Evolutionary conservation across 2,113 vertebrate species (phyloP).

Genomic region (Psilopsiagon aurifrons): DNA sequence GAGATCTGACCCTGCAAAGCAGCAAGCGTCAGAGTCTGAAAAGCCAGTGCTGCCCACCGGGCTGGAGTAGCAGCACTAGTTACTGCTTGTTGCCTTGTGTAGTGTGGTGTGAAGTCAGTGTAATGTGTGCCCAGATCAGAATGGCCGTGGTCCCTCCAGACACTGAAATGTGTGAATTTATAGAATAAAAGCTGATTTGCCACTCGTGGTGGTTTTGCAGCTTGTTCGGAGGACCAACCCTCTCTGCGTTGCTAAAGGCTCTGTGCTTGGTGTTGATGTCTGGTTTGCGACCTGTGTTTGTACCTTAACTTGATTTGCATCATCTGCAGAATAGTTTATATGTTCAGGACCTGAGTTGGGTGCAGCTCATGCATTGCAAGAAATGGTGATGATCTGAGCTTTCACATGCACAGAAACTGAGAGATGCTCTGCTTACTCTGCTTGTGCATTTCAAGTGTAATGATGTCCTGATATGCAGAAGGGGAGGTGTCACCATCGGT

Average conservation of each 20-base stretch:
- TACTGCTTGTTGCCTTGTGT: not conserved
- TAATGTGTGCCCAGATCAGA: not conserved
- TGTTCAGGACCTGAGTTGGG: not conserved
- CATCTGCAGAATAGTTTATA: not conserved
- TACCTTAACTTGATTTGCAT: not conserved
- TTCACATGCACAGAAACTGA: not conserved
- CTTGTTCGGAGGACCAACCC: not conserved
- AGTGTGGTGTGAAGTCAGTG: not conserved
- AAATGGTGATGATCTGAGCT: not conserved
- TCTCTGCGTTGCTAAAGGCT: not conserved
- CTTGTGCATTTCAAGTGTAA: not conserved
- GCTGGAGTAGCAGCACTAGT: not conserved
- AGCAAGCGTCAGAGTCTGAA: not conserved
- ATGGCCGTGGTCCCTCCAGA: rapidly evolving
- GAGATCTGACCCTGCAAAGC: not conserved
- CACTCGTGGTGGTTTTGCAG: not conserved
- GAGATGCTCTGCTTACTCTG: not conserved
- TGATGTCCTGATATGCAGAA: not conserved
- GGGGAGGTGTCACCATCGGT: not conserved
- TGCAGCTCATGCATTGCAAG: not conserved
- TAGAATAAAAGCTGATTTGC: not conserved
- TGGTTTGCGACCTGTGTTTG: not conserved
- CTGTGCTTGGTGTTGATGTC: not conserved
- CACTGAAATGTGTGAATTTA: not conserved
- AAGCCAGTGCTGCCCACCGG: rapidly evolving